These are phyloP conservation scores for Reinhardtius hippoglossoides DNA, from an alignment of 2,113 vertebrate species.

Conservation along the genomic window DNA sequence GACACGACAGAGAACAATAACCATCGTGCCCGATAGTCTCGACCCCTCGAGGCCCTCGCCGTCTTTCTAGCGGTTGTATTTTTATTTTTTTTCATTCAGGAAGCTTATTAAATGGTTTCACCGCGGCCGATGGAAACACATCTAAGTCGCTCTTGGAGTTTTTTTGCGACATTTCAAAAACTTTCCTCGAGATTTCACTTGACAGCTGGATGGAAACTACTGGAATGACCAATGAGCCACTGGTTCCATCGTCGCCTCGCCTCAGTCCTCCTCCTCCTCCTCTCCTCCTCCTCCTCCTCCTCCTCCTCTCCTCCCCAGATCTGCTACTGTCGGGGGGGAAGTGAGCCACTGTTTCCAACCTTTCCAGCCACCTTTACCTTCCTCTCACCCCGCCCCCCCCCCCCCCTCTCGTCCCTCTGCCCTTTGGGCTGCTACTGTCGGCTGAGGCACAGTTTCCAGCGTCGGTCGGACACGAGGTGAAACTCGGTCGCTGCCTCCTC, in stretches of 20 bases:
- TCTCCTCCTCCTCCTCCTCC: not conserved
- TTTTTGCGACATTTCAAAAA: conserved; percentile 52
- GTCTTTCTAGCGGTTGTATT: conserved; percentile 19
- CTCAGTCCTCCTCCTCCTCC: not conserved
- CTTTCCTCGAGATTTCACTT: conserved; percentile 36
- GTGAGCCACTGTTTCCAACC: conserved; percentile 60
- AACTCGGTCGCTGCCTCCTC: not conserved
- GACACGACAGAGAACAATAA: conserved; percentile 54
- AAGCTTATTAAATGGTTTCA: conserved; percentile 54
- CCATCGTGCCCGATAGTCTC: not conserved
- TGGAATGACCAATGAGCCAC: conserved; percentile 43
- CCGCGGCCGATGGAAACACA: conserved; percentile 45
- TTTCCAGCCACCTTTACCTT: conserved; percentile 46
- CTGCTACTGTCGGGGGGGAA: conserved; percentile 34
- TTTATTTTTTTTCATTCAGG: conserved; percentile 32
- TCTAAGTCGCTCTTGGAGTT: conserved; percentile 33
- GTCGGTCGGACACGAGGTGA: conserved; percentile 13
- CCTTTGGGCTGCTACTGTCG: conserved; percentile 23
- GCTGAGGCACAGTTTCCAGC: conserved; percentile 40
- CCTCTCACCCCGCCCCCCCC: conserved; percentile 20
- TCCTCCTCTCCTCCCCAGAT: not conserved
- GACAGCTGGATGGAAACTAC: conserved; percentile 59
- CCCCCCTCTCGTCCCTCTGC: conserved; percentile 4
- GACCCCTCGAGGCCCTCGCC: conserved; percentile 46
- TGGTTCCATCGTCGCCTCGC: conserved; percentile 13